A percentile compares a stretch with the other conserved stretches of the same genome.
Conservation (phyloP, 2,797 vertebrate species). For the Lophius americanus region DNA sequence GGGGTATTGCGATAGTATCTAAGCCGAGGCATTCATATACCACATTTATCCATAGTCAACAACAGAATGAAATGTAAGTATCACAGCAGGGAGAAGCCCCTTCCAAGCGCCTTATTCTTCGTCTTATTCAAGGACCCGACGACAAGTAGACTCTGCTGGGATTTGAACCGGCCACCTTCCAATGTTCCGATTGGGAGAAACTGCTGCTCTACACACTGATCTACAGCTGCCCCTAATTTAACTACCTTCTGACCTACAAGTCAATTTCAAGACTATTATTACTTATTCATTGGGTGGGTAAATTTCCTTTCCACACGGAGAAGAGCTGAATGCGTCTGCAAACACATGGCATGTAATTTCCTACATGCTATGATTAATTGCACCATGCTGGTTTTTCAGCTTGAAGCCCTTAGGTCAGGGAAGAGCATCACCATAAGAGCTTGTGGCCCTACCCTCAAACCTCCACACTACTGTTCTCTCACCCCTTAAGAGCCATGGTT, state of each 20-base stretch:
- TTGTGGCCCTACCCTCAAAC: conserved; percentile 13
- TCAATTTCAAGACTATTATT: conserved; percentile 4
- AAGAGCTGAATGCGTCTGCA: neutral
- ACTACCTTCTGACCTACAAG: conserved; percentile 7
- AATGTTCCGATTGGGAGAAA: too few relatives aligned
- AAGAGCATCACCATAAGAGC: conserved; percentile 18
- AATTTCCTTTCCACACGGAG: conserved; percentile 22
- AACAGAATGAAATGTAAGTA: too few relatives aligned
- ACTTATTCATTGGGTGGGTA: neutral
- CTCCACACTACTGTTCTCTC: conserved; percentile 16
- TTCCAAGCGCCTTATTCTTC: too few relatives aligned
- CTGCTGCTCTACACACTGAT: too few relatives aligned
- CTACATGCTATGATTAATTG: conserved; percentile 50
- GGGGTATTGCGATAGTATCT: too few relatives aligned
- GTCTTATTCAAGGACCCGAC: too few relatives aligned
- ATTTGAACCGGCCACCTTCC: too few relatives aligned
- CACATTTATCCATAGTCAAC: too few relatives aligned
- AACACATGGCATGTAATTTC: conserved; percentile 14
- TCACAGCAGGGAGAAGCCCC: too few relatives aligned
- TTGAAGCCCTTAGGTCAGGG: conserved; percentile 49
- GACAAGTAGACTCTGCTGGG: too few relatives aligned
- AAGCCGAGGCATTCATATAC: too few relatives aligned
- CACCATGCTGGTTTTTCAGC: conserved; percentile 42
- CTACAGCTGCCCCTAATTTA: neutral
- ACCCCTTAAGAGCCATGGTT: conserved; percentile 11